These are phyloP conservation scores for Pristis pectinata DNA, from an alignment of 2,797 vertebrate species.

Conservation along the genomic window DNA sequence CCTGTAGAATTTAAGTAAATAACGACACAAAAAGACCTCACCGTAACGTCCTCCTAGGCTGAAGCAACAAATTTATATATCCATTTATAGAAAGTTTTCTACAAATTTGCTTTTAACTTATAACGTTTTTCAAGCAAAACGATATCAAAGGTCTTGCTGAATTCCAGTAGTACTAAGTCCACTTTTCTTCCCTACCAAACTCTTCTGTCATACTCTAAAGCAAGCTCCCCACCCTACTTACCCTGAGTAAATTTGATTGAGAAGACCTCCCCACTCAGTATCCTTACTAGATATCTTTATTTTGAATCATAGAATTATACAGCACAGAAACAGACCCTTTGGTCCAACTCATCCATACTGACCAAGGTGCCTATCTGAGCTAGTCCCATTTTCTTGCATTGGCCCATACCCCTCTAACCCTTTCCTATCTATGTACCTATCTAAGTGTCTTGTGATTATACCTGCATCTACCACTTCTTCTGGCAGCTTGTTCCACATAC, in stretches of 20 bases:
- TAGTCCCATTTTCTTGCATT: too few relatives aligned
- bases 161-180: neutral
- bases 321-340: too few relatives aligned
- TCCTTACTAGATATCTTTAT: neutral
- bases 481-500: too few relatives aligned
- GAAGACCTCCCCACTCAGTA: neutral
- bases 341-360: too few relatives aligned
- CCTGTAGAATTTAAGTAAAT: neutral
- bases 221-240: neutral
- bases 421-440: too few relatives aligned
- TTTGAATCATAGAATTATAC: too few relatives aligned
- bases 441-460: too few relatives aligned
- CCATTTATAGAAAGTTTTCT: neutral
- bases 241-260: neutral
- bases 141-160: neutral
- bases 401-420: too few relatives aligned
- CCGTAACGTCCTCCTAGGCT: neutral
- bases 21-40: neutral
- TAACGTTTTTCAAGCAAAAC: neutral
- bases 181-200: neutral
- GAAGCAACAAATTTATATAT: neutral
- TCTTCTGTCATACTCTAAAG: neutral
- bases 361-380: too few relatives aligned
- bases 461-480: too few relatives aligned
- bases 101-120: neutral